Conservation (phyloP, 2,113 vertebrate species). For the Pica pica region DNA sequence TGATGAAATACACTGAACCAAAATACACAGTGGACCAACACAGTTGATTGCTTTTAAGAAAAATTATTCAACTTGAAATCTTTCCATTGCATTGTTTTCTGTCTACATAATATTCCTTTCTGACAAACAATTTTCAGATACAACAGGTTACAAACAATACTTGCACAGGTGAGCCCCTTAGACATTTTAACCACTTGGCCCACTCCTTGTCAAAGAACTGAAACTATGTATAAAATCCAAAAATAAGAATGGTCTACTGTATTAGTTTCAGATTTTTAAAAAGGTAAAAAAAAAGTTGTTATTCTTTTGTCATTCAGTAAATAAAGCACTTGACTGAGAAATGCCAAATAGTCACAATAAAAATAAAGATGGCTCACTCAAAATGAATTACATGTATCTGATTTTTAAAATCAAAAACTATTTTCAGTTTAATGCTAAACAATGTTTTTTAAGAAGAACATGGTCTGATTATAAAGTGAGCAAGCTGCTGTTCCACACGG, state of each 20-base stretch:
- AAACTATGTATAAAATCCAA: background rate
- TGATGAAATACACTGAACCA: conserved; percentile 51
- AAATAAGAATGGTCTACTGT: conserved; percentile 10
- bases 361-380: conserved; percentile 43
- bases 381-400: conserved; percentile 54
- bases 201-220: background rate
- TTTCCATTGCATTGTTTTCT: conserved; percentile 58
- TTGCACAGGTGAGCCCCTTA: conserved; percentile 29
- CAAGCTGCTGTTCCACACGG: conserved; percentile 68
- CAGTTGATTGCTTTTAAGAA: conserved; percentile 32
- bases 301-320: conserved; percentile 38
- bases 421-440: conserved; percentile 4
- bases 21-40: conserved; percentile 57
- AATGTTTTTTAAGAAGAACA: conserved; percentile 65
- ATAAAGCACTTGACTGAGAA: conserved; percentile 17
- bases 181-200: conserved; percentile 1
- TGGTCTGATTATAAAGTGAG: conserved; percentile 70
- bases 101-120: conserved; percentile 68
- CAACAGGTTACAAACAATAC: conserved; percentile 39
- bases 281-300: background rate
- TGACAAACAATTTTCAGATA: conserved; percentile 36
- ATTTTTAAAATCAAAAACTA: conserved; percentile 59
- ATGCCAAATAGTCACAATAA: background rate
- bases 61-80: conserved; percentile 46
- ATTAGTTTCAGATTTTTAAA: background rate